Percentiles rank a stretch among this genome's conserved stretches.
Conservation (phyloP, 2,888 invertebrate species). For the Allophyes oxyacanthae region DNA sequence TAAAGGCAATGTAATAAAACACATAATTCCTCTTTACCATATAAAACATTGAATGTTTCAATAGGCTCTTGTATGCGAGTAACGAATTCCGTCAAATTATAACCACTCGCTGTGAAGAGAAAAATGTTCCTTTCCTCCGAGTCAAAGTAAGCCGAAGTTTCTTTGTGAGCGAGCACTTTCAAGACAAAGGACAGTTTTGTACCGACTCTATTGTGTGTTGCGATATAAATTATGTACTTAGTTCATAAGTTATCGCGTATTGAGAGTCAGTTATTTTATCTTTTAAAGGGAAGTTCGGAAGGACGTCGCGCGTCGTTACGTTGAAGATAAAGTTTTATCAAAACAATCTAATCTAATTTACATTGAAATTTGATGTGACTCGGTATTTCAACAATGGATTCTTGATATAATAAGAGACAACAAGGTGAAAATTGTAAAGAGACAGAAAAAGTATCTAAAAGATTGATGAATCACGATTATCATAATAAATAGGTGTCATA, state of each 20-base stretch:
- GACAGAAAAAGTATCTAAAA: no score
- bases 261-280: no score
- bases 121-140: constrained; percentile 53
- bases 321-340: neutral
- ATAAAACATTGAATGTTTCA: constrained; percentile 24
- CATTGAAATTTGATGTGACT: no score
- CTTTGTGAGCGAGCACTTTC: constrained; percentile 59
- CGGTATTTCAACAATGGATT: no score
- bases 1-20: constrained; percentile 9
- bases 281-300: no score
- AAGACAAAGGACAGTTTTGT: constrained; percentile 62
- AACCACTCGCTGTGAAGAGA: constrained; percentile 49
- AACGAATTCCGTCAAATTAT: constrained; percentile 55
- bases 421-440: no score
- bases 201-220: constrained; percentile 45
- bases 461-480: no score
- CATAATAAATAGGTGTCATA: no score
- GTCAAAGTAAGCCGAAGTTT: constrained; percentile 50
- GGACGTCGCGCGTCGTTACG: neutral
- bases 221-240: constrained; percentile 61
- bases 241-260: constrained; percentile 32
- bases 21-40: constrained; percentile 13
- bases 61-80: constrained; percentile 18
- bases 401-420: no score
- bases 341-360: no score